Base-by-base conservation (phyloP, 1,140 invertebrate genomes). In the Augochlora pura region DNA sequence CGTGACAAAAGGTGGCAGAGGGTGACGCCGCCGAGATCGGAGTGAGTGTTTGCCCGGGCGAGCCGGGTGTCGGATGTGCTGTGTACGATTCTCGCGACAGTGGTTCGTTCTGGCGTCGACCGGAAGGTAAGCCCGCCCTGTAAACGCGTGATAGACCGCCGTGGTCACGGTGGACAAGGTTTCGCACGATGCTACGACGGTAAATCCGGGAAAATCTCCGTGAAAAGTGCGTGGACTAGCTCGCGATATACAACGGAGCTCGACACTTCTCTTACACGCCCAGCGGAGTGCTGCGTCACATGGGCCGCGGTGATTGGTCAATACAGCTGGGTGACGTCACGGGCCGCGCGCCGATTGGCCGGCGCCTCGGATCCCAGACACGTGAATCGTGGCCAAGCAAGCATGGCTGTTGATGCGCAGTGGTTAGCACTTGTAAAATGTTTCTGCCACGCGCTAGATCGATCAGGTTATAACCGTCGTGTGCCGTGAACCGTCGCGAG, bases 391-490 rank as follows among this genome's bases (percentile, higher is more conserved):
- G 91, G 88, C 88, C 90, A 88, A 90, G 89, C 89, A 91, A 91
- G 92, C 92, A 92, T 93, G 92, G 92, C 91, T 90, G 91, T 91
- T 91, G 91, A 91, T 93, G 91, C 92, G 92, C 92, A 92, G 91
- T 93, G 92, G 91, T 92, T 91, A 89, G 88, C 89, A 89, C 90
- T 90, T 91, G 89, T 88, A 91, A 92, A 91, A 92, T 92, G 91
- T 91, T 89, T 89, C 90, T 91, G 90, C 90, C 90, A 92, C 91
- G 91, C 91, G 91, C 90, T 88, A 91, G 90, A 92, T 91, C 91
- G 91, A 92, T 92, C 90, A 90, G 88, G 90, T 92, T 91, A 90
- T 91, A 91, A 91, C 86, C 82, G 81, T 73, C 72, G 83, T 80
- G 77, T 82, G 77, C 69, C 69, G 68, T 77, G 77, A 86, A 84